Conservation (phyloP, 2,888 invertebrate species). For the Taenaris catops region DNA sequence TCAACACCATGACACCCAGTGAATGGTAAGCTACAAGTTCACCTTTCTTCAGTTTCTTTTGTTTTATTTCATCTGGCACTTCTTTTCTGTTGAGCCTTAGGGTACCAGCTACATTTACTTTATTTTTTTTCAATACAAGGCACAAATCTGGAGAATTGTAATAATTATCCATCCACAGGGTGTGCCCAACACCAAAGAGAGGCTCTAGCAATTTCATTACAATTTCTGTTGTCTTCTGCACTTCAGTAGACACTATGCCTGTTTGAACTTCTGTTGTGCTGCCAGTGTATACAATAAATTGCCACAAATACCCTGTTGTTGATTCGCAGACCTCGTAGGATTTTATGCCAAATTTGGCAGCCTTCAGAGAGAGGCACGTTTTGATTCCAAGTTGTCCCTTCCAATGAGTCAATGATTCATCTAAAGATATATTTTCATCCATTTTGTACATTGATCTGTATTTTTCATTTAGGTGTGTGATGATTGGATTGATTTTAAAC, state of each 20-base stretch:
- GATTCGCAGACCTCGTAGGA: slow-evolving; percentile 20
- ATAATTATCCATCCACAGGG: slow-evolving; percentile 3
- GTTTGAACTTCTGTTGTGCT: neutral
- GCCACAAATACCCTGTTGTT: slow-evolving; percentile 19
- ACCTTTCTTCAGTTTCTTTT: neutral
- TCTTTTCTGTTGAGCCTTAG: neutral
- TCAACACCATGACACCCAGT: neutral
- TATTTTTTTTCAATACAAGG: neutral
- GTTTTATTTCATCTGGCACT: neutral
- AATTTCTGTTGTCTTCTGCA: neutral
- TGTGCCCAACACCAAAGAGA: neutral
- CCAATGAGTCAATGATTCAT: neutral
- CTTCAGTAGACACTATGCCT: no score
- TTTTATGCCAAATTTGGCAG: slow-evolving; percentile 17
- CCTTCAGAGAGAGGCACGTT: neutral
- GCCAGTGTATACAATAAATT: slow-evolving; percentile 11
- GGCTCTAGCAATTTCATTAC: slow-evolving; percentile 1
- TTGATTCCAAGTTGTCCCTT: neutral
- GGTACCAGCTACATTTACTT: neutral
- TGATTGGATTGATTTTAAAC: neutral
- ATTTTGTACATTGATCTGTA: neutral
- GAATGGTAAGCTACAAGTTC: neutral
- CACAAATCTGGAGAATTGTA: neutral
- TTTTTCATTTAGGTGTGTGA: slow-evolving; percentile 1
- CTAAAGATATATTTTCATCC: neutral